Evolutionary conservation across 2,113 vertebrate genomes (phyloP), one percentile per base, ranked within the genome.

Genomic region (Hemibagrus wyckioides): DNA sequence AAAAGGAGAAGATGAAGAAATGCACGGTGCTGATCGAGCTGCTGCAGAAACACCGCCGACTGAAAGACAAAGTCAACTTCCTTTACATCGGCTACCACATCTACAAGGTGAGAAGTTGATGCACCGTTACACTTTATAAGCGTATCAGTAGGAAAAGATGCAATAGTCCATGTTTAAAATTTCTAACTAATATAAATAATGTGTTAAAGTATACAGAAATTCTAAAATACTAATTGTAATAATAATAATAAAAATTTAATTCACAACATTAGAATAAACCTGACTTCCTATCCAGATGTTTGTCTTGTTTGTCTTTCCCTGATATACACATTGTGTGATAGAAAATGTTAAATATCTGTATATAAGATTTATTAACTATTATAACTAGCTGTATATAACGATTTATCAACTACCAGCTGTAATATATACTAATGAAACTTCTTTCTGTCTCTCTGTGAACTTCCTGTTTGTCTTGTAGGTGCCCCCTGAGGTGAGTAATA

Each of bases 41-140:
- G 65, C 93, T 96, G 85, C 95, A 96, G 94, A 96, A 94, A 63
- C 73, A 96, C 92, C 75, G 95, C n/a, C 92, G 95, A 75, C 82
- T 87, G 86, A 93, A 86, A 44, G 71, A 92, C 33, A 93, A 91
- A 90, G 33, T 92, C 84, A 41, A 94, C 77, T 96, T 95, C 88
- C 91, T 93, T 52, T 85, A 91, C 90, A 93, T 96, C 0, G 94
- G 82, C 7, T 96, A 95, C 90, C 93, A 96, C 90, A 77, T 96
- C 91, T 96, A 94, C 92, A 93, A 91, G 92, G 96, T 95, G 39
- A 90, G 91, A 65, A 8, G 63, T 23, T 48, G 17, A 80, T 28
- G 25, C 79, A 39, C 33, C 39, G 15, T 80, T 28, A 77, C 84
- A 30, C 14, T 44, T 77, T 5, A 30, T 7, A 41, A 23, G 10